Conservation (phyloP, 1,140 invertebrate genomes). For the Drosophila orosa region DNA sequence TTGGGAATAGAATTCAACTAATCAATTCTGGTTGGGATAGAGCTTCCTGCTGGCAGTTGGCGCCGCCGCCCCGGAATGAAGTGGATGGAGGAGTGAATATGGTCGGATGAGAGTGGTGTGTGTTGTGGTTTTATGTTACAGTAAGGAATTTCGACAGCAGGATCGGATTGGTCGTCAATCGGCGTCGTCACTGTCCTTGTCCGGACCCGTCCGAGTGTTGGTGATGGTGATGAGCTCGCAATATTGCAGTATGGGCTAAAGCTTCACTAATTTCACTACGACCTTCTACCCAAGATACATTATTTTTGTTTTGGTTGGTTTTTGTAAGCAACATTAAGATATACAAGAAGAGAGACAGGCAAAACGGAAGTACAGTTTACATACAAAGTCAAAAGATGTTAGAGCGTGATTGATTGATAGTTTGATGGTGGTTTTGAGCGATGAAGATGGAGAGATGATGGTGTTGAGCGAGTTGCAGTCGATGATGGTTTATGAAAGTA, state of each 20-base stretch:
- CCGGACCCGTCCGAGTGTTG: constrained; percentile 46
- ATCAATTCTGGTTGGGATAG: constrained; percentile 84
- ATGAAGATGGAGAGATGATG: constrained; percentile 29
- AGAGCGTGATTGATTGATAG: constrained; percentile 42
- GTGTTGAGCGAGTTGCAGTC: constrained; percentile 37
- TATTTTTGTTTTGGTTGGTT: not conserved
- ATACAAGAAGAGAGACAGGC: constrained; percentile 36
- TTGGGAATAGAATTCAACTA: constrained; percentile 85
- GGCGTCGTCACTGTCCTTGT: constrained; percentile 53
- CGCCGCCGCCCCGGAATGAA: constrained; percentile 30
- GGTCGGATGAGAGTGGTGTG: constrained; percentile 3
- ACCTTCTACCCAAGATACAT: constrained; percentile 73
- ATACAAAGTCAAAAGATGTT: constrained; percentile 38
- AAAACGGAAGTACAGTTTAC: constrained; percentile 58
- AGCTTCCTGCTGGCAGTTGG: constrained; percentile 70
- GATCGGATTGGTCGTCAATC: constrained; percentile 56
- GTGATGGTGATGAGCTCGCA: constrained; percentile 80
- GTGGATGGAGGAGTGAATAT: constrained; percentile 7
- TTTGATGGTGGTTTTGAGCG: constrained; percentile 36
- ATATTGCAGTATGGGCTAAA: constrained; percentile 83
- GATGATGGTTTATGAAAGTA: constrained; percentile 57
- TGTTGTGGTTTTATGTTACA: constrained; percentile 1
- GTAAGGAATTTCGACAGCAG: constrained; percentile 39
- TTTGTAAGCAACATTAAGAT: constrained; percentile 20
- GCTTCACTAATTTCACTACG: constrained; percentile 84